Evolutionary conservation across 1,140 invertebrate genomes (phyloP), one percentile per base, ranked within the genome.

Genomic region (Ostrea edulis): DNA sequence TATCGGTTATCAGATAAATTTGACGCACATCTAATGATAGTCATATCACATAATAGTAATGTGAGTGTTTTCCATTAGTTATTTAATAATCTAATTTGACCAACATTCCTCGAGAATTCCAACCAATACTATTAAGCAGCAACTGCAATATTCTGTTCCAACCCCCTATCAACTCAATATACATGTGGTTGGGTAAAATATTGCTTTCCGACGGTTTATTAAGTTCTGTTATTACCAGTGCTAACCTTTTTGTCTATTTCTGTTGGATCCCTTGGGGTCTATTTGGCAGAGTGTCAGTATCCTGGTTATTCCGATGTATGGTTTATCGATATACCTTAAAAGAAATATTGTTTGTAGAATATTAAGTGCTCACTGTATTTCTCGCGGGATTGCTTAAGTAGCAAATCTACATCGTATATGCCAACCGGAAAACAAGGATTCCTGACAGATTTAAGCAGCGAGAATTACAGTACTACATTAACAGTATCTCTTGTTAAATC

Each of bases 261-360:
- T 35, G 29, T 77, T 25, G 12, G 9, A 35, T 77, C 68, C 25
- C 68, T 35, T 29, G 68, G 25, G 68, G 12, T 29, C 68, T 77
- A 25, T 25, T 77, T 77, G 68, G 68, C 68, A 25, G 25, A 71
- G 68, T 29, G 68, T 77, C 68, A 77, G 68, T 29, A 8, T 35
- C 12, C 29, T 29, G 8, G 25, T 22, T 22, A 35, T 25, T 44
- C 14, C 29, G 12, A 12, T 77, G 68, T 14, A 77, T 35, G 68
- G 68, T 77, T 77, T 77, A 77, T 77, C 68, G 29, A 77, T 77
- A 29, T 77, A 77, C 68, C 12, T 77, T 29, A 9, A 77, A n/a
- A 22, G 25, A 77, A n/a, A 68, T 25, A n/a, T 25, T n/a, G n/a
- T 77, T 77, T 25, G 25, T 35, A 29, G 68, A 29, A 77, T 29